Percentiles rank a stretch among this genome's conserved stretches.
Conservation (phyloP, 2,113 vertebrate genomes). For the Chroicocephalus ridibundus region DNA sequence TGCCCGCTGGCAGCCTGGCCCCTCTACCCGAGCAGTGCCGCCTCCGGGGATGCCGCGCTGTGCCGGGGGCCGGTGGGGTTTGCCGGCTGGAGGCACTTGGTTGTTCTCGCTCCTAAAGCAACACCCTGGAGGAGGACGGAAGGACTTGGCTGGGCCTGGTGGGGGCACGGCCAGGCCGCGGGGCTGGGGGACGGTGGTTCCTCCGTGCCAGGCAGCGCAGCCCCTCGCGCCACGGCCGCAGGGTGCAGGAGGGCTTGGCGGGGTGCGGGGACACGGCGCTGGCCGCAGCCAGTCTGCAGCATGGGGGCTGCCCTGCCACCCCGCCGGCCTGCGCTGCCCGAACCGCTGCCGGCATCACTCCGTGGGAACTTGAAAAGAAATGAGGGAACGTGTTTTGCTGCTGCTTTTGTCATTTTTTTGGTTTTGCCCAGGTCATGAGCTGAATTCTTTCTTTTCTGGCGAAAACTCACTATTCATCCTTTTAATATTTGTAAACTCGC, state of each 20-base stretch:
- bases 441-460: background rate
- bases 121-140: background rate
- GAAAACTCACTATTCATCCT: conserved; percentile 4
- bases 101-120: background rate
- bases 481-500: background rate
- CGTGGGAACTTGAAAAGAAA: background rate
- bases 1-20: background rate
- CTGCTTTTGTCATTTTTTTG: background rate
- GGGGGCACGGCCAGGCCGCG: rapidly evolving
- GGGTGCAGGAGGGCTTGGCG: background rate
- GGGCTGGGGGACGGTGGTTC: background rate
- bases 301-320: background rate
- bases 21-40: background rate
- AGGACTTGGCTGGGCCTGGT: background rate
- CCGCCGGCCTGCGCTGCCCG: too few relatives aligned
- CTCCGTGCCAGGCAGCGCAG: background rate
- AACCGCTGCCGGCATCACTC: background rate
- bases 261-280: rapidly evolving
- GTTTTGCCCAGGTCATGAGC: background rate
- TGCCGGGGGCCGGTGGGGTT: background rate
- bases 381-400: background rate
- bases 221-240: rapidly evolving
- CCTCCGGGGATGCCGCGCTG: background rate
- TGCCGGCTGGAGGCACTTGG: background rate
- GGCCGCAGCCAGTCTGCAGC: background rate